Base-by-base conservation (phyloP, 2,113 vertebrate species). In the Pteruthius melanotis region DNA sequence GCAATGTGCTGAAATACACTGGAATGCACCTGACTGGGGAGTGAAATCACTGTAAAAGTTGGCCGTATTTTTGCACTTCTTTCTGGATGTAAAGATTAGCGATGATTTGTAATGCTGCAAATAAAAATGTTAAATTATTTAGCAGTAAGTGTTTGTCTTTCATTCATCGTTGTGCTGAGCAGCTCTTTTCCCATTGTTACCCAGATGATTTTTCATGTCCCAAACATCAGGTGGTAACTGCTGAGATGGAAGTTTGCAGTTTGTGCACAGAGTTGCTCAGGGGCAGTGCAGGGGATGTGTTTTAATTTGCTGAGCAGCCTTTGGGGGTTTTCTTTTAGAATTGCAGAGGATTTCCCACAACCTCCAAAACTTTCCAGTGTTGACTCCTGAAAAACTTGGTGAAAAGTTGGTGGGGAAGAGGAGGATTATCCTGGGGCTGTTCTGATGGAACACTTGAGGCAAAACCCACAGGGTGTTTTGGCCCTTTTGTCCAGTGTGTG, bases 91-190 rank as follows among this genome's bases (percentile, higher is more conserved):
- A 95, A 93, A 95, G 84, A 85, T 30, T 57, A 90, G 90, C 1
- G 1, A 66, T 54, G 28, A 50, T 33, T 91, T 95, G 86, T 94
- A 95, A 90, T 64, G 24, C 37, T 72, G 6, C 71, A 77, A 96
- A 97, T 96, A 97, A 96, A 97, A 89, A 74, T 3, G 12, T 82
- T 82, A 79, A 65, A 69, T 91, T 95, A 87, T 91, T 64, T 96
- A 93, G 94, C 56, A 77, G 90, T 79, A 84, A 96, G 94, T 57
- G 94, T 97, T 97, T 95, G 93, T 95, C 87, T 95, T 88, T 96
- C 92, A 93, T 95, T 96, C 8, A 1, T 59, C 66, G 1, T 11
- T 39, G 28, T 65, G 69, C n/a, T 37, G 23, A 82, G 64, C 47
- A 78, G 83, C 42, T 77, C 2, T 45, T 57, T 60, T 44, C 53